Evolutionary conservation across 2,797 vertebrate species (phyloP), one percentile per base, ranked within the genome.

Genomic region (Sebastes wilsoni): DNA sequence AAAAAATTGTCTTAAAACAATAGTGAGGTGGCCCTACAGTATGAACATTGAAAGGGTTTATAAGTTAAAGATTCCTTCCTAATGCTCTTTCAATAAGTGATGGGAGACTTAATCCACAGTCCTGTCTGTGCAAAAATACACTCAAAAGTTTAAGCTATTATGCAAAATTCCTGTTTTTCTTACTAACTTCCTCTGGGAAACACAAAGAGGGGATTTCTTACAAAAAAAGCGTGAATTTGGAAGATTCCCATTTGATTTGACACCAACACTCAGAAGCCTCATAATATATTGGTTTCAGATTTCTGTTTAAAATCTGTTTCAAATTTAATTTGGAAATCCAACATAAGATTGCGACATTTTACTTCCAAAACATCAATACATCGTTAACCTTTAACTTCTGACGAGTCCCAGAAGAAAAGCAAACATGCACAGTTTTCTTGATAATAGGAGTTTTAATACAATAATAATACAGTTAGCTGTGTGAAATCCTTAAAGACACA

Each of bases 401-500:
- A 25, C 30, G 28, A 70, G 38, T 42, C 13, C 38, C 38, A 42
- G 56, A 27, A 60, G 5, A n/a, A 30, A 28, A 36, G 6, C 3
- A 28, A n/a, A 18, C 13, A 13, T 4, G 22, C 30, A 10, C 38
- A 1, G 8, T 46, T n/a, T 36, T 23, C 16, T 65, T 71, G 8
- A 28, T 42, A 36, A 13, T 9, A 13, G 59, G 27, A 65, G 10
- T 55, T 62, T 25, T 42, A 30, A 73, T 11, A 23, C 8, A 62
- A 32, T 42, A 28, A 72, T 23, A 0, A 18, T 10, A 66, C 54
- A 30, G 4, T 66, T 65, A 72, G 23, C 27, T 42, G 18, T 56
- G 25, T 77, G 23, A 49, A 68, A 66, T 13, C 18, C 34, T 60
- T n/a, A 8, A 28, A 54, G n/a, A 56, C 68, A 62, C 80, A 79